Percentiles rank a stretch among this genome's conserved stretches.
Conservation (phyloP, 1,140 invertebrate genomes). For the Cephus cinctus region DNA sequence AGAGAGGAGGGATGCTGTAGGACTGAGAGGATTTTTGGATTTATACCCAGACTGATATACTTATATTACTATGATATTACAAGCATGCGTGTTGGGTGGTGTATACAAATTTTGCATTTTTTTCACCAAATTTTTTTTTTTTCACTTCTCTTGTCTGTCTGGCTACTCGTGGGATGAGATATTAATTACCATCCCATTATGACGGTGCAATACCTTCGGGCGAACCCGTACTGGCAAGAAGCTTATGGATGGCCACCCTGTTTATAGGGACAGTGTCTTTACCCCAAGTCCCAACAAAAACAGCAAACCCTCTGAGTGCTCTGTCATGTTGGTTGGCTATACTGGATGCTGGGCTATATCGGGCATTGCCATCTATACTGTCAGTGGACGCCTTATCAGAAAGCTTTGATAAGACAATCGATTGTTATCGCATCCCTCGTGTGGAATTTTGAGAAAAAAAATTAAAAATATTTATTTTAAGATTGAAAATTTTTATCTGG, state of each 20-base stretch:
- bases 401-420: too few species aligned
- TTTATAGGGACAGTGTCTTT: constrained; percentile 22
- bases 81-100: background rate
- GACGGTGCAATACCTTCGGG: background rate
- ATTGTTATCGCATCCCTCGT: too few species aligned
- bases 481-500: too few species aligned
- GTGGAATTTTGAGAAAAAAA: too few species aligned
- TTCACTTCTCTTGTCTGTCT: constrained; percentile 9
- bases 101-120: background rate
- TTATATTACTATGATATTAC: too few species aligned
- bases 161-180: background rate
- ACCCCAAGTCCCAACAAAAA: constrained; percentile 17
- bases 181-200: background rate
- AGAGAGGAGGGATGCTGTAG: constrained; percentile 44
- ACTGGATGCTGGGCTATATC: constrained; percentile 26
- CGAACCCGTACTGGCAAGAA: constrained; percentile 2
- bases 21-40: constrained; percentile 38
- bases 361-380: constrained; percentile 27
- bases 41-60: too few species aligned
- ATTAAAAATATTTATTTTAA: too few species aligned
- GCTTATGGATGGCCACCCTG: constrained; percentile 9
- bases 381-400: too few species aligned
- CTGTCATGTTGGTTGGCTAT: constrained; percentile 40
- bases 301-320: constrained; percentile 37
- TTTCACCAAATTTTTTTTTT: background rate